Percentiles rank a stretch among this genome's conserved stretches.
Conservation (phyloP, 2,888 invertebrate genomes). For the Lasius platythorax region DNA sequence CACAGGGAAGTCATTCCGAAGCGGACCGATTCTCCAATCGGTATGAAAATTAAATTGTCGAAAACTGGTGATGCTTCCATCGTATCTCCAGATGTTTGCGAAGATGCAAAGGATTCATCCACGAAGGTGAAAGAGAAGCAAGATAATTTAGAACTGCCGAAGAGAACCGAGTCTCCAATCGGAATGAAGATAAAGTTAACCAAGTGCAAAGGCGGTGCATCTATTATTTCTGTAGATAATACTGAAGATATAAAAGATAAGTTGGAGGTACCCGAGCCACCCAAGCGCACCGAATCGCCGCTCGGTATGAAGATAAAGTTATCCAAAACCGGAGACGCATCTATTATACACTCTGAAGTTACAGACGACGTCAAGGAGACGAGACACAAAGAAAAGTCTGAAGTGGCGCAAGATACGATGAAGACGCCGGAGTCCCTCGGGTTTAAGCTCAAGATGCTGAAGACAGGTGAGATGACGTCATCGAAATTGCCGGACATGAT, state of each 20-base stretch:
- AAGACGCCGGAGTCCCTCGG: constrained; percentile 62
- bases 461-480: constrained; percentile 53
- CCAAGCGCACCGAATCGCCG: constrained; percentile 81
- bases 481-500: constrained; percentile 20
- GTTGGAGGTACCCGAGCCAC: constrained; percentile 70
- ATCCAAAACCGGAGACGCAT: constrained; percentile 78
- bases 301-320: constrained; percentile 84
- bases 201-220: constrained; percentile 74
- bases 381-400: constrained; percentile 67
- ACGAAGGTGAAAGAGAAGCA: constrained; percentile 72
- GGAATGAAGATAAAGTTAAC: constrained; percentile 83
- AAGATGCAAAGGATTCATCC: constrained; percentile 67
- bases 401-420: constrained; percentile 61
- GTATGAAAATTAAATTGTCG: constrained; percentile 83
- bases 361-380: constrained; percentile 72
- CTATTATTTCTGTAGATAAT: constrained; percentile 75
- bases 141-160: constrained; percentile 76
- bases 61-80: constrained; percentile 80
- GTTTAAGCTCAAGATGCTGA: constrained; percentile 66
- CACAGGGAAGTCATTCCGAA: constrained; percentile 62
- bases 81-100: constrained; percentile 67
- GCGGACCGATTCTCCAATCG: constrained; percentile 78
- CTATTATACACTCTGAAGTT: constrained; percentile 79
- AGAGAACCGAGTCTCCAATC: constrained; percentile 81
- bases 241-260: constrained; percentile 71